These are phyloP conservation scores for Elmis aenea DNA, from an alignment of 2,888 invertebrate species.

Conservation along the genomic window DNA sequence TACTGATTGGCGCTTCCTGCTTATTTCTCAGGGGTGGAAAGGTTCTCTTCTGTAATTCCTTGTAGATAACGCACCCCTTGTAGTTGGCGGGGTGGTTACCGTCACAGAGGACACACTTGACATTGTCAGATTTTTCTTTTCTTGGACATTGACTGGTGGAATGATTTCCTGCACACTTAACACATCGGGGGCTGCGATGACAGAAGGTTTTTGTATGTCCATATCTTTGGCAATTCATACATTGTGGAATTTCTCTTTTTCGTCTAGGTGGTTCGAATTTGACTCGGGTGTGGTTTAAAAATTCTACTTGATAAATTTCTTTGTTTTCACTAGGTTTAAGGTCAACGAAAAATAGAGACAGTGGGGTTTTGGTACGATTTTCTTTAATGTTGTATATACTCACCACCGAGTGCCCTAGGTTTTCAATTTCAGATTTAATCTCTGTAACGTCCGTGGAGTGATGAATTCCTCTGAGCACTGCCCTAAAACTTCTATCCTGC, in stretches of 20 bases:
- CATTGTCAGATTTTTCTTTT: conserved; percentile 5
- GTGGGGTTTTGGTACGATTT: neutral
- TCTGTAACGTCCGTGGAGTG: conserved; percentile 4
- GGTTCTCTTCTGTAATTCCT: too few relatives aligned
- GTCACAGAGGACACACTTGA: too few relatives aligned
- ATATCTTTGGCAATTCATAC: conserved; percentile 11
- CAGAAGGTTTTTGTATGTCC: conserved; percentile 16
- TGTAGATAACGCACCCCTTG: too few relatives aligned
- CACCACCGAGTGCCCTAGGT: conserved; percentile 2
- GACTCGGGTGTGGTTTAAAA: too few relatives aligned
- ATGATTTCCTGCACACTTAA: conserved; percentile 16
- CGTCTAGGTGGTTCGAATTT: too few relatives aligned
- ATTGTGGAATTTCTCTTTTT: conserved; percentile 13
- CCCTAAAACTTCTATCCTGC: conserved; percentile 5
- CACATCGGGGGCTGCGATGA: conserved; percentile 6
- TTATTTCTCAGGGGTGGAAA: too few relatives aligned
- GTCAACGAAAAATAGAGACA: conserved; percentile 1
- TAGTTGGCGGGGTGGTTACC: too few relatives aligned
- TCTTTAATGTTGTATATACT: conserved; percentile 5
- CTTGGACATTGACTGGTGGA: conserved; percentile 9
- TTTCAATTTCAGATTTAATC: conserved; percentile 4
- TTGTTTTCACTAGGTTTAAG: conserved; percentile 4
- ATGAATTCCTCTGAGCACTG: conserved; percentile 3
- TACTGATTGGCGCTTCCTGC: too few relatives aligned
- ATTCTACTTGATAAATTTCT: conserved; percentile 5